Percentiles rank a stretch among this genome's conserved stretches.
phyloP scores from a whole-genome alignment of 2,113 vertebrate species.

The Herpailurus yagouaroundi region DNA sequence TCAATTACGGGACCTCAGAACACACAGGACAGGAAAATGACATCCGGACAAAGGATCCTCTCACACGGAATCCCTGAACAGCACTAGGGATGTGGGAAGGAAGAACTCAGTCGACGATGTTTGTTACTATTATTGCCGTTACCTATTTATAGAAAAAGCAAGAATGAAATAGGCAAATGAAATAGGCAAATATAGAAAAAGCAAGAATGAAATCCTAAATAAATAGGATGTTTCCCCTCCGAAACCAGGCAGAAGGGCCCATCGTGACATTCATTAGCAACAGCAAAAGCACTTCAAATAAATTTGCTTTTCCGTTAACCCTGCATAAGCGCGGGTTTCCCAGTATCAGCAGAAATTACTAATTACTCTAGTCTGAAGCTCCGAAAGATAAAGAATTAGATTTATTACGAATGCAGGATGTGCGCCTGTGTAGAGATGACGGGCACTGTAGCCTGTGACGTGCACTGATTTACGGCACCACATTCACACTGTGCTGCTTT shows the following conservation, averaged over 20 bases:
- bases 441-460: neutral
- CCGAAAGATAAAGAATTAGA: conserved; percentile 73
- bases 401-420: conserved; percentile 62
- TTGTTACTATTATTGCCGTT: neutral
- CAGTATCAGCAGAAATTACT: conserved; percentile 76
- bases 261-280: neutral
- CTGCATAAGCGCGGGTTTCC: neutral
- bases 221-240: no score
- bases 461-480: conserved; percentile 63
- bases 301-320: conserved; percentile 43
- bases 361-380: conserved; percentile 71
- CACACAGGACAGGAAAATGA: neutral
- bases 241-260: neutral
- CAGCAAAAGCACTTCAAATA: conserved; percentile 41
- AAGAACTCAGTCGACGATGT: neutral
- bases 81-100: neutral
- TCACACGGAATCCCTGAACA: neutral
- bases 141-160: neutral
- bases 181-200: neutral
- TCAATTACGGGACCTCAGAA: no score
- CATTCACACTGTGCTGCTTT: neutral
- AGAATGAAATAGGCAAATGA: no score
- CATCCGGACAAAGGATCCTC: neutral
- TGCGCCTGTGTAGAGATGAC: conserved; percentile 43
- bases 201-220: no score